phyloP scores from a whole-genome alignment of 2,797 vertebrate species.

The Cryptoprocta ferox region DNA sequence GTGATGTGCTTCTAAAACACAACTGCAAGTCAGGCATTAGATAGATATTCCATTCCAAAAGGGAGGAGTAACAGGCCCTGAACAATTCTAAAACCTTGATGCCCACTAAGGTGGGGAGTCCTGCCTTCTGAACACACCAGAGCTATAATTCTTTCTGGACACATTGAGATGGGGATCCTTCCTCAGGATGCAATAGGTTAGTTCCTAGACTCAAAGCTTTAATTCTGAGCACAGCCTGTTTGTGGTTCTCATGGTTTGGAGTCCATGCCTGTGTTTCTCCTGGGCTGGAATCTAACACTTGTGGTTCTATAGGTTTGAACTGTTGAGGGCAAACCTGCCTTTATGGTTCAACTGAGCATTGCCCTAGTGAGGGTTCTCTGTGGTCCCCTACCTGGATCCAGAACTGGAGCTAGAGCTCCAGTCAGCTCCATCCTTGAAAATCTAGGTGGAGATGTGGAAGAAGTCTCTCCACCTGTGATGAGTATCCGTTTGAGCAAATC shows the following conservation, averaged over 20 bases:
- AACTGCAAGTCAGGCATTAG: background rate
- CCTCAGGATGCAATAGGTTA: background rate
- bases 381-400: background rate
- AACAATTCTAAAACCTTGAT: background rate
- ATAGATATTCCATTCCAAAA: background rate
- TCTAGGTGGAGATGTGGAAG: background rate
- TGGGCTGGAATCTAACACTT: background rate
- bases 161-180: background rate
- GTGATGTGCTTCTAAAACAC: background rate
- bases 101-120: too few species aligned
- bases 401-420: background rate
- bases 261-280: background rate
- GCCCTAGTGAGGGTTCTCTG: too few species aligned
- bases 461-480: background rate
- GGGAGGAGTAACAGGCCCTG: background rate
- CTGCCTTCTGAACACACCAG: background rate
- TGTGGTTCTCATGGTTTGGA: background rate
- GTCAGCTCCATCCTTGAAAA: background rate
- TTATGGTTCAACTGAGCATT: background rate
- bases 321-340: background rate
- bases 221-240: background rate
- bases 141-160: background rate
- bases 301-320: background rate
- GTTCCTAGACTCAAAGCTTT: background rate
- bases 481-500: background rate